Percentiles rank a stretch among this genome's conserved stretches.
Evolutionary conservation across 1,140 invertebrate genomes (phyloP).

Genomic region (Sitobion miscanthi): DNA sequence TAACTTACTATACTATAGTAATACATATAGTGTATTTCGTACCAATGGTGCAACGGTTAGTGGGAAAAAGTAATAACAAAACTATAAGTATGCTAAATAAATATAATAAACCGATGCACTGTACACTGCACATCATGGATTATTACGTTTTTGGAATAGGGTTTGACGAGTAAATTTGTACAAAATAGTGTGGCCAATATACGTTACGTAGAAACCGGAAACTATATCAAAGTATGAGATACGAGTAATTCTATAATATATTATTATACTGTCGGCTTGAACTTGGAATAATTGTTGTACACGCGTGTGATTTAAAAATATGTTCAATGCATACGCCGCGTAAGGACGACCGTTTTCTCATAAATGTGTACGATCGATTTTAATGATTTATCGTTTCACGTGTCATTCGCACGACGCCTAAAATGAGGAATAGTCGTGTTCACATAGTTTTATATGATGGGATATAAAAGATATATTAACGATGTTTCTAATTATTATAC

Average conservation of each 20-base stretch:
- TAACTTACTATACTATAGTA: too few relatives aligned
- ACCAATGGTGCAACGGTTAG: neutral
- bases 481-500: neutral
- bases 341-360: neutral
- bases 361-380: neutral
- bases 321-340: neutral
- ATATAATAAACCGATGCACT: neutral
- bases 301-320: neutral
- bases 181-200: neutral
- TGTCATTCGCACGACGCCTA: neutral
- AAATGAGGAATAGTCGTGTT: constrained; percentile 1
- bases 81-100: neutral
- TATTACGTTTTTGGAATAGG: neutral
- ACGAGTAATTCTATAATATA: neutral
- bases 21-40: too few relatives aligned
- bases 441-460: neutral
- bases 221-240: neutral
- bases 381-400: neutral
- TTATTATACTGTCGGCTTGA: neutral
- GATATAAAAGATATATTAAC: neutral
- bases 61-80: neutral
- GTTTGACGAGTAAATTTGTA: neutral
- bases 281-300: neutral
- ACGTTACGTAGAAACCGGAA: neutral
- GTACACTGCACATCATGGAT: neutral